Base-by-base conservation (phyloP, 2,888 invertebrate species). In the Melieria omissa region DNA sequence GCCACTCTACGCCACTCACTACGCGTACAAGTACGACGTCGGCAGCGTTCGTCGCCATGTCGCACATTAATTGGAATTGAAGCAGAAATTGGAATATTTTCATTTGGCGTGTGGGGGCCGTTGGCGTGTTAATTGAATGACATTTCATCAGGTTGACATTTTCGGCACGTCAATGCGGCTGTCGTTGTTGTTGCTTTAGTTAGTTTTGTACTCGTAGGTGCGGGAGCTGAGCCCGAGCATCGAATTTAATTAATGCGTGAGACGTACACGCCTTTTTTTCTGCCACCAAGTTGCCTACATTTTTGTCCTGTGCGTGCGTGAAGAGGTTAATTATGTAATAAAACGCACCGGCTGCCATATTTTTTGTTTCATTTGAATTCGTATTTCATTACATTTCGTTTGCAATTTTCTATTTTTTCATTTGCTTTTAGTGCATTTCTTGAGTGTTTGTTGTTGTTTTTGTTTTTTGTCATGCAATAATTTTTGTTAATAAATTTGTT, bases 401-500 rank as follows among this genome's bases (percentile, higher is more conserved):
- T 29, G 29, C 29, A 29, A 29, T 29, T 29, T 29, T 29, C 29
- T 29, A 29, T 29, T 29, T 29, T 29, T 29, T 3, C 29, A 29
- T 29, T 29, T 29, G 29, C 29, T 29, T 29, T 1, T 29, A 29
- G 29, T 29, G 29, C 29, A 29, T 29, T 29, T 29, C 29, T 29
- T 3, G 29, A 3, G 29, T 54, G 44, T 44, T 44, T 16, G 49
- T 60, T 16, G 46, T 14, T 12, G 9, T 2, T 52, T 41, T 16
- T 7, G 4, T 29, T 45, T 41, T 12, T 5, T 42, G 1, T 10
- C 49, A 52, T 10, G 49, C 44, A 65, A 16, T 12, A 45, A 54
- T 62, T 61, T 62, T 57, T 55, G 69, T 46, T 69, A 63, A 69
- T 69, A 69, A 69, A 69, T 69, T 69, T 69, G 69, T 69, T 69